Conservation (phyloP, 2,113 vertebrate genomes). For the cattle (Bos taurus) region DNA sequence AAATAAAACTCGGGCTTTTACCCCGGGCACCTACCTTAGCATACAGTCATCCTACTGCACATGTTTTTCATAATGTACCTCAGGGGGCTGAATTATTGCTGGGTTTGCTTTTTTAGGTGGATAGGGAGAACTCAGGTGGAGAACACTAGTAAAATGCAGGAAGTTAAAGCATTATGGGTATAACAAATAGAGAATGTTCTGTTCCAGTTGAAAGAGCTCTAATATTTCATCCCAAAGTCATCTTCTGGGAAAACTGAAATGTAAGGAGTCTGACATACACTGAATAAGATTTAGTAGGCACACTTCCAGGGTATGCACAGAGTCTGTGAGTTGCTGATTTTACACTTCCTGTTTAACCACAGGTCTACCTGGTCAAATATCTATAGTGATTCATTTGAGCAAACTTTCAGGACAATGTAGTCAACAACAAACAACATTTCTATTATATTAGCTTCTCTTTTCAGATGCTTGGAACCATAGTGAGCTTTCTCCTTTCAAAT, state of each 20-base stretch:
- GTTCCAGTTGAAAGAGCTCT: conserved; percentile 63
- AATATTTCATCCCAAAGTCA: conserved; percentile 69
- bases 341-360: conserved; percentile 49
- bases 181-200: conserved; percentile 71
- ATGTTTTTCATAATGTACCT: conserved; percentile 28
- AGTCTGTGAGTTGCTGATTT: conserved; percentile 45
- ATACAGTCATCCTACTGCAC: neutral
- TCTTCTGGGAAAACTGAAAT: conserved; percentile 60
- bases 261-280: conserved; percentile 53
- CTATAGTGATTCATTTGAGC: neutral
- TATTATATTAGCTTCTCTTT: conserved; percentile 15
- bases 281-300: conserved; percentile 46
- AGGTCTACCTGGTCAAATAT: conserved; percentile 34
- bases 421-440: neutral
- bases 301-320: conserved; percentile 23
- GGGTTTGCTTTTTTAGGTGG: conserved; percentile 45
- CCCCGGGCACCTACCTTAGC: neutral
- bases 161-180: conserved; percentile 62
- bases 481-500: conserved; percentile 22
- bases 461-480: neutral
- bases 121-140: conserved; percentile 55
- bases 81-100: conserved; percentile 45
- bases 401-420: neutral
- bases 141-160: conserved; percentile 56
- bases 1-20: neutral